Evolutionary conservation across 2,888 invertebrate genomes (phyloP), one percentile per base, ranked within the genome.

Genomic region (Cinara cedri): DNA sequence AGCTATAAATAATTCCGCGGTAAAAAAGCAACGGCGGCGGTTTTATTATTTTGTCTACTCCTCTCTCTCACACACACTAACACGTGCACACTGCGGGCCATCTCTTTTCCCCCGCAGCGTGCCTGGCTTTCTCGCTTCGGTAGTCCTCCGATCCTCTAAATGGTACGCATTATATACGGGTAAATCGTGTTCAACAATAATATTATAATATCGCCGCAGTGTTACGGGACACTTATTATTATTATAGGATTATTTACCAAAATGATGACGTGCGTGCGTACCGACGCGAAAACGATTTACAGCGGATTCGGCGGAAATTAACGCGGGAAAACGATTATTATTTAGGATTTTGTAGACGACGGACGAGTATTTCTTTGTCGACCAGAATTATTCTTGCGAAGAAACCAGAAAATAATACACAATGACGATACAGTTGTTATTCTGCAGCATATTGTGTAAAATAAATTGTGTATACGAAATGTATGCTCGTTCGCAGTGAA

Each of bases 1-100:
- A 6, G 49, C 19, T 2, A 60, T 78, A 78, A 78, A 78, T 34
- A 34, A 34, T 78, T 70, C 62, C n/a, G 51, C n/a, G 51, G 57
- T 70, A 66, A 14, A 57, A 26, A 34, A 3, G 34, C 34, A 34
- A 34, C 19, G 34, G 34, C 14, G n/a, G 42, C 24, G 42, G 42
- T 74, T 54, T 72, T 62, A 34, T 62, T 71, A 34, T 4, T 34
- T 34, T 6, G 6, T 6, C 34, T 34, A 3, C 34, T 49, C 21
- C 46, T 46, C 46, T 24, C 11, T 16, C 21, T 16, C 21, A 16
- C 46, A 3, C 44, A 19, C 65, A 19, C 44, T 21, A 9, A 3
- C 46, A 9, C 26, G 1, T 21, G 13, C 21, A n/a, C 42, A 9
- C 9, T 13, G 1, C 42, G 1, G 26, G 34, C 24, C 13, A 51